Conservation (phyloP, 2,797 vertebrate genomes). For the Poeciliopsis infans region DNA sequence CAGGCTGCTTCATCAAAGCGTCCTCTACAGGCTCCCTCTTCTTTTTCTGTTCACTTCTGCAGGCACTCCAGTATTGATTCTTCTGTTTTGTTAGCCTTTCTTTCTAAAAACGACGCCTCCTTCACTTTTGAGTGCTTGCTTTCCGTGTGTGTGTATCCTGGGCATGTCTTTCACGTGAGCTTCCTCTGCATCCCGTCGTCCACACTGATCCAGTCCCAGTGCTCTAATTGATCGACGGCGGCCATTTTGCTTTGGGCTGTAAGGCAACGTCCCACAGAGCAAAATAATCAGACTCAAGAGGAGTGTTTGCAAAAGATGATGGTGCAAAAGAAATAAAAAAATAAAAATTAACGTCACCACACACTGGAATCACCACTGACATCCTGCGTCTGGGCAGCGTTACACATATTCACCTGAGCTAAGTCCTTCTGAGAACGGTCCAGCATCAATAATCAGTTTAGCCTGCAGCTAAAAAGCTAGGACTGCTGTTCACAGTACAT, state of each 20-base stretch:
- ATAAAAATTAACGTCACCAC: background rate
- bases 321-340: background rate
- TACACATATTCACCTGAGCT: conserved; percentile 30
- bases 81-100: conserved; percentile 49
- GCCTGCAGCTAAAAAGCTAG: conserved; percentile 60
- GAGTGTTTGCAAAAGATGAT: conserved; percentile 4
- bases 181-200: conserved; percentile 30
- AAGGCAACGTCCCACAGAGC: conserved; percentile 45
- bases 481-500: conserved; percentile 33
- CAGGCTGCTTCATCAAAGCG: conserved; percentile 51
- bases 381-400: conserved; percentile 3
- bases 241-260: conserved; percentile 60
- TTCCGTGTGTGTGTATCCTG: conserved; percentile 22
- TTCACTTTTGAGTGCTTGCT: conserved; percentile 23
- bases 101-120: conserved; percentile 41
- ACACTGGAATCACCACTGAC: background rate
- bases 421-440: conserved; percentile 25
- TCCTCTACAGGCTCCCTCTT: conserved; percentile 43
- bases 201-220: conserved; percentile 64
- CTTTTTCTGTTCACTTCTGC: conserved; percentile 30
- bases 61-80: conserved; percentile 51
- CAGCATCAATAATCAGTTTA: conserved; percentile 68
- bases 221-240: conserved; percentile 72
- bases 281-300: conserved; percentile 21
- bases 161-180: conserved; percentile 13